phyloP scores from a whole-genome alignment of 2,797 vertebrate genomes.

The Hyperoplus immaculatus region DNA sequence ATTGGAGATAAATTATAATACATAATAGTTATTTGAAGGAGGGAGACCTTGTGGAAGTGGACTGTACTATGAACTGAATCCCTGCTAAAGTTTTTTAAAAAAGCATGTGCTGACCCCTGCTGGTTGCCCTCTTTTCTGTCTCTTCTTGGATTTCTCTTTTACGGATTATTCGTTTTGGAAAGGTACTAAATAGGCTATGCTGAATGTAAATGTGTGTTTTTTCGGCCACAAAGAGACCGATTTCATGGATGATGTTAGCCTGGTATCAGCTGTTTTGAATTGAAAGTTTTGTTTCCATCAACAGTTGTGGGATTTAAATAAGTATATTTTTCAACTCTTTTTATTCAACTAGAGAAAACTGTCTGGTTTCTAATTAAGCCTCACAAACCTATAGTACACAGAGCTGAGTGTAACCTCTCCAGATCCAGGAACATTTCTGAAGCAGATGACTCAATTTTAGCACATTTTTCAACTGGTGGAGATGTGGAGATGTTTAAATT shows the following conservation, averaged over 20 bases:
- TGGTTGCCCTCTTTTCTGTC: conserved; percentile 37
- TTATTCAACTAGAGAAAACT: too few relatives aligned
- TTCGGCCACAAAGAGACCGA: background rate
- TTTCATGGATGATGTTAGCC: background rate
- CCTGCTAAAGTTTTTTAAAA: conserved; percentile 6
- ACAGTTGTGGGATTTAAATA: too few relatives aligned
- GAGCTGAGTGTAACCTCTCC: too few relatives aligned
- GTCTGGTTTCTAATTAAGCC: too few relatives aligned
- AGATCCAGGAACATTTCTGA: too few relatives aligned
- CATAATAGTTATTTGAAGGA: conserved; percentile 2
- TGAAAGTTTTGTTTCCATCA: background rate
- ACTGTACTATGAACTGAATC: conserved; percentile 13
- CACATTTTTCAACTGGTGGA: too few relatives aligned
- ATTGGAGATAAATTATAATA: background rate
- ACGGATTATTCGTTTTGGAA: too few relatives aligned
- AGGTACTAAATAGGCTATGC: too few relatives aligned
- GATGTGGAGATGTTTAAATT: too few relatives aligned
- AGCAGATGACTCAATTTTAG: too few relatives aligned
- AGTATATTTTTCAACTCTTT: too few relatives aligned
- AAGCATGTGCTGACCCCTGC: conserved; percentile 71
- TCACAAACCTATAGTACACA: too few relatives aligned
- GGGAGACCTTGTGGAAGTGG: conserved; percentile 67
- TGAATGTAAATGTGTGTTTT: background rate
- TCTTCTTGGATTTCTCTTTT: background rate
- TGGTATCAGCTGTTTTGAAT: background rate